These are phyloP conservation scores for Anastrepha obliqua DNA, from an alignment of 1,140 invertebrate species.

Conservation along the genomic window DNA sequence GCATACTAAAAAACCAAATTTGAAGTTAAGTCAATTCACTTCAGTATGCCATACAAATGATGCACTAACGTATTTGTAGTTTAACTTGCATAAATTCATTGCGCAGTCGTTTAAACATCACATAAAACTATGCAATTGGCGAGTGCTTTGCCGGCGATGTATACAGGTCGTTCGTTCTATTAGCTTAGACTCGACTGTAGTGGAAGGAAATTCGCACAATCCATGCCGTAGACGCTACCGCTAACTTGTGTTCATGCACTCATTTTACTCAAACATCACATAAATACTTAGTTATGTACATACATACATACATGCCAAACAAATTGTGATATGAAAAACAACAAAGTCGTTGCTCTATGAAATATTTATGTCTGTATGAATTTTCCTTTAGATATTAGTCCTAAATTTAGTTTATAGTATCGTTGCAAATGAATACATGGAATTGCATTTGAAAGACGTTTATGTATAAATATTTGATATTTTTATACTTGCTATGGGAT, in stretches of 20 bases:
- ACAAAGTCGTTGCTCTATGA: background rate
- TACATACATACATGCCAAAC: background rate
- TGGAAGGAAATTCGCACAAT: too few relatives aligned
- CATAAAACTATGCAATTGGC: too few relatives aligned
- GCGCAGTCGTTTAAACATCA: too few relatives aligned
- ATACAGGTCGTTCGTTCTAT: too few relatives aligned
- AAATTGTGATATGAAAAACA: slow-evolving; percentile 39
- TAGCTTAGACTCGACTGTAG: too few relatives aligned
- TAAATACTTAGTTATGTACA: too few relatives aligned
- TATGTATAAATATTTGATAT: background rate
- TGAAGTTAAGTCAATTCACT: background rate
- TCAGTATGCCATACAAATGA: background rate
- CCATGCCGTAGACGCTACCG: background rate
- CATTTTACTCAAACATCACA: too few relatives aligned
- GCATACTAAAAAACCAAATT: background rate
- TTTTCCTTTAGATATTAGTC: background rate
- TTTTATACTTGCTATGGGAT: background rate
- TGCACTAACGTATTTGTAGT: background rate
- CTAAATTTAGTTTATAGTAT: slow-evolving; percentile 35
- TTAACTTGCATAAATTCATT: background rate
- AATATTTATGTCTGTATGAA: background rate
- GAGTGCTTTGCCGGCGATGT: too few relatives aligned
- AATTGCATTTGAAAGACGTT: background rate
- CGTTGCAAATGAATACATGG: background rate
- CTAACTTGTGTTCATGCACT: background rate